phyloP scores from a whole-genome alignment of 2,888 invertebrate species.

The Melangyna quadrimaculata region DNA sequence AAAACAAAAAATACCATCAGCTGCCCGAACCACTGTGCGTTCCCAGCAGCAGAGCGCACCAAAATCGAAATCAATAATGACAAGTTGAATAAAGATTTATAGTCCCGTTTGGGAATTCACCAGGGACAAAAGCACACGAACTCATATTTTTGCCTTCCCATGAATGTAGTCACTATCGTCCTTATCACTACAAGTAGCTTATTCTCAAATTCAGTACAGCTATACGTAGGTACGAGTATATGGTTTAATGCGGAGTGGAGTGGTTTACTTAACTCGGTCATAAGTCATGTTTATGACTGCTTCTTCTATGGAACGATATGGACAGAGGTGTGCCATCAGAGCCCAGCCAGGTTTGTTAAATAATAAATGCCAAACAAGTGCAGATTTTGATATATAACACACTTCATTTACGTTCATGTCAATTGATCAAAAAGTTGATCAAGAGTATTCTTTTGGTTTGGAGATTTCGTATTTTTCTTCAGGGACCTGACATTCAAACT shows the following conservation, averaged over 20 bases:
- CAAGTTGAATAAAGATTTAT: conserved; percentile 81
- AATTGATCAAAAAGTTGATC: conserved; percentile 72
- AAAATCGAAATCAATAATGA: conserved; percentile 80
- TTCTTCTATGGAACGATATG: conserved; percentile 3
- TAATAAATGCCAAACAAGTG: conserved; percentile 73
- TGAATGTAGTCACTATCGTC: conserved; percentile 16
- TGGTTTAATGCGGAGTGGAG: conserved; percentile 47
- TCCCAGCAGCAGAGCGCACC: conserved; percentile 62
- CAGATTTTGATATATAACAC: conserved; percentile 75
- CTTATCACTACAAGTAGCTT: conserved; percentile 61
- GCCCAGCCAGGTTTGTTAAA: conserved; percentile 53
- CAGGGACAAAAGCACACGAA: conserved; percentile 57
- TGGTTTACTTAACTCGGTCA: conserved; percentile 69
- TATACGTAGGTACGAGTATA: not conserved
- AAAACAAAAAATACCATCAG: conserved; percentile 34
- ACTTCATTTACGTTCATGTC: conserved; percentile 69
- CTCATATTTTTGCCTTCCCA: not conserved
- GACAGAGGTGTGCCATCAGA: conserved; percentile 31
- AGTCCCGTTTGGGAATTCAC: conserved; percentile 73
- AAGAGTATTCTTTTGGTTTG: not conserved
- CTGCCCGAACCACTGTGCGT: conserved; percentile 59
- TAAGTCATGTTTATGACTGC: conserved; percentile 68
- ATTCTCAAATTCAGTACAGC: conserved; percentile 29
- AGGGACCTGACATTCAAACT: not conserved
- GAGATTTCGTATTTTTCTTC: not conserved